These are phyloP conservation scores for Argyrosomus japonicus DNA, from an alignment of 2,113 vertebrate species.

Conservation along the genomic window DNA sequence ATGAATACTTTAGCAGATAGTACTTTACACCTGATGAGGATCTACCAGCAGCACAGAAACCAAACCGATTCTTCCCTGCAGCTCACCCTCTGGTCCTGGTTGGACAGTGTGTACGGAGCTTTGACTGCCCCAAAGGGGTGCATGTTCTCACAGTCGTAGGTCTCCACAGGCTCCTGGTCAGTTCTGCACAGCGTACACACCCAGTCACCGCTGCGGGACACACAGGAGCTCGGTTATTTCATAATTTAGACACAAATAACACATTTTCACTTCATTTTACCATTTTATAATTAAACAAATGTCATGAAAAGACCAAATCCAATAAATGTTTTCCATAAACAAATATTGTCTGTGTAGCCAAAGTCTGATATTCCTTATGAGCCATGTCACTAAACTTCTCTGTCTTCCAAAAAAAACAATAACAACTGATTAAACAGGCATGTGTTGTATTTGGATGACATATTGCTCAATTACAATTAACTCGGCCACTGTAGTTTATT, in stretches of 20 bases:
- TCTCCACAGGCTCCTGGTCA: constrained; percentile 83
- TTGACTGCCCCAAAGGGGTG: constrained; percentile 71
- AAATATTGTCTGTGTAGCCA: not conserved
- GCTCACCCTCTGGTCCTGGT: constrained; percentile 90
- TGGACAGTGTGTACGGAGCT: constrained; percentile 81
- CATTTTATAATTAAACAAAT: not conserved
- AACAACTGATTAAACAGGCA: not conserved
- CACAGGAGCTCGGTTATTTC: not conserved
- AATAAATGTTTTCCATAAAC: not conserved
- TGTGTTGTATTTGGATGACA: not conserved
- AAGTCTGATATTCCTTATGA: not conserved
- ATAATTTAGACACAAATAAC: not conserved
- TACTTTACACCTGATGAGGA: not conserved
- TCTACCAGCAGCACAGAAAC: not conserved
- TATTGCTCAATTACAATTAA: not conserved
- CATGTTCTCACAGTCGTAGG: constrained; percentile 88
- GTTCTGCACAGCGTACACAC: constrained; percentile 90
- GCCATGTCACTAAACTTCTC: too few species aligned
- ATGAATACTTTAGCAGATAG: not conserved
- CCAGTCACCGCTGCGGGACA: constrained; percentile 90
- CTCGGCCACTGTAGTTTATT: not conserved
- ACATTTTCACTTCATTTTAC: not conserved
- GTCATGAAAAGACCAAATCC: not conserved
- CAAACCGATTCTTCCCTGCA: not conserved
- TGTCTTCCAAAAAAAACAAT: not conserved